phyloP scores from a whole-genome alignment of 2,113 vertebrate genomes.

The Istiophorus platypterus region DNA sequence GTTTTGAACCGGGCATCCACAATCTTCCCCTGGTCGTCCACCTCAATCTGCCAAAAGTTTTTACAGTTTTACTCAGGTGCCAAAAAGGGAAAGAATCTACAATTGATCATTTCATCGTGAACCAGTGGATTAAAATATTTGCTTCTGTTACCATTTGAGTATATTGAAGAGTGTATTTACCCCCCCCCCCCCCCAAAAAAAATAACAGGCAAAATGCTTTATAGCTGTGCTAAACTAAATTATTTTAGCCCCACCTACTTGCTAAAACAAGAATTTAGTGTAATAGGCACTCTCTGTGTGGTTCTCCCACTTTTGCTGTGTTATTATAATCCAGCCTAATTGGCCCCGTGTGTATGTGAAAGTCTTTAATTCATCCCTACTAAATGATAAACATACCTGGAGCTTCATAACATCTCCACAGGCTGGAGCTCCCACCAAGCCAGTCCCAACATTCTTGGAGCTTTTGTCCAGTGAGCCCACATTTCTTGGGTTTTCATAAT shows the following conservation, averaged over 20 bases:
- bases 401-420: slow-evolving; percentile 99
- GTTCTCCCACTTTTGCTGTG: neutral
- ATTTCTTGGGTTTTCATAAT: slow-evolving; percentile 98
- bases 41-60: slow-evolving; percentile 86
- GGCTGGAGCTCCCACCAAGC: slow-evolving; percentile 95
- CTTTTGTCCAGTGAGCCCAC: slow-evolving; percentile 94
- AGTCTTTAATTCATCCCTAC: neutral
- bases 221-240: neutral
- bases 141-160: neutral
- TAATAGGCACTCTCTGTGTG: neutral
- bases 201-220: neutral
- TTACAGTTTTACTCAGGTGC: neutral
- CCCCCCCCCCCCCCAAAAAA: neutral
- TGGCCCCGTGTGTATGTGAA: neutral
- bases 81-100: neutral
- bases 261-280: neutral
- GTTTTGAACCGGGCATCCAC: slow-evolving; percentile 94
- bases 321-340: neutral
- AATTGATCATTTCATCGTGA: neutral
- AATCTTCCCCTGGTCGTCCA: slow-evolving; percentile 91
- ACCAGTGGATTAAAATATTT: neutral
- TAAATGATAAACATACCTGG: slow-evolving; percentile 84
- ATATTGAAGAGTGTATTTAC: neutral
- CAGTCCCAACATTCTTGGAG: slow-evolving; percentile 94
- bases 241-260: neutral